Conservation (phyloP, 2,113 vertebrate genomes). For the Paramormyrops kingsleyae region DNA sequence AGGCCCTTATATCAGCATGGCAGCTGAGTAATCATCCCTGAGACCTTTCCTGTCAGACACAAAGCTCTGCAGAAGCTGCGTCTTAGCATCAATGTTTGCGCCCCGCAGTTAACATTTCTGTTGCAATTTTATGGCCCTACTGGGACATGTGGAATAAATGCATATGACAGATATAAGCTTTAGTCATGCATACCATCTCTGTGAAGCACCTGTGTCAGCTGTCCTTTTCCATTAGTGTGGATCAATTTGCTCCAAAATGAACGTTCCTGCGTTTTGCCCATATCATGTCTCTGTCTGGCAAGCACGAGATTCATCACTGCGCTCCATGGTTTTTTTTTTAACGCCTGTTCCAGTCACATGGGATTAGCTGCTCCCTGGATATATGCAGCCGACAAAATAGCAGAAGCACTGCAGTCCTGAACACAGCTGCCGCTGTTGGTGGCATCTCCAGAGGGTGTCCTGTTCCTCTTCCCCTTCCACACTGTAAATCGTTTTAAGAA, state of each 20-base stretch:
- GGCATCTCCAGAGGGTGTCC: neutral
- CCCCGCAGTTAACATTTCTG: neutral
- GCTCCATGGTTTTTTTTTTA: neutral
- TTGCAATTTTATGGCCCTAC: neutral
- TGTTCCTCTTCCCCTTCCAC: neutral
- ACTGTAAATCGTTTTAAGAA: neutral
- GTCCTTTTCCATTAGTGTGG: neutral
- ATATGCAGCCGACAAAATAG: neutral
- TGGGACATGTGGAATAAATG: neutral
- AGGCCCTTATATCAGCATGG: neutral
- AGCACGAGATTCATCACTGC: neutral
- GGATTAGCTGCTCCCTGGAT: neutral
- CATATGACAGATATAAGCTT: neutral
- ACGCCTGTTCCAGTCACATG: neutral
- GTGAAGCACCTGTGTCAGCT: neutral
- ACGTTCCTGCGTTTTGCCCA: neutral
- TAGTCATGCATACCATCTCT: neutral
- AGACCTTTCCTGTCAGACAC: neutral
- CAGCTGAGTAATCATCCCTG: neutral
- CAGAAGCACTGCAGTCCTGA: neutral
- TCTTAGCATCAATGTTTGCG: neutral
- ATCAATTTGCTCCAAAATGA: neutral
- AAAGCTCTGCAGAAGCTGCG: neutral
- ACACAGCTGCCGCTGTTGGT: neutral
- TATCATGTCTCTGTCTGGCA: neutral